Conservation (phyloP, 1,140 invertebrate species). For the Cheumatopsyche charites region DNA sequence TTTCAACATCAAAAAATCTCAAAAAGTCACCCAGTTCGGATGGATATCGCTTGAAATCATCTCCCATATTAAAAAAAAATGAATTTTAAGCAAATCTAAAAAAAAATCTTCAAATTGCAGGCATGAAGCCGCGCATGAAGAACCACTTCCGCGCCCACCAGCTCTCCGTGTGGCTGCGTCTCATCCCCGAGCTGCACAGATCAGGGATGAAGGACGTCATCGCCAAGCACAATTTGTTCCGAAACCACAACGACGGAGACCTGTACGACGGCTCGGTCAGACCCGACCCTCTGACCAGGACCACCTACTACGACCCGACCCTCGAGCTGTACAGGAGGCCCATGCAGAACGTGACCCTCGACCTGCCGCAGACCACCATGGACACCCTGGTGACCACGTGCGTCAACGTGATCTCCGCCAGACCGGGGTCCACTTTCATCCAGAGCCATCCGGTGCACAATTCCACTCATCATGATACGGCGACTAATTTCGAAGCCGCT, state of each 20-base stretch:
- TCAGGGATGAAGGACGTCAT: conserved; percentile 87
- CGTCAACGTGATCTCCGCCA: conserved; percentile 63
- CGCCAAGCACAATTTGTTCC: conserved; percentile 81
- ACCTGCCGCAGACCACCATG: conserved; percentile 63
- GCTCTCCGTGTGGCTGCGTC: conserved; percentile 89
- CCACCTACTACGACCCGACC: conserved; percentile 62
- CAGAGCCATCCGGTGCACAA: conserved; percentile 58
- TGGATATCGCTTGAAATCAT: no score
- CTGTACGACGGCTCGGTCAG: conserved; percentile 82
- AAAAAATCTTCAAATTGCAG: no score
- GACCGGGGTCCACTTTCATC: conserved; percentile 58
- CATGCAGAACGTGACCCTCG: conserved; percentile 62
- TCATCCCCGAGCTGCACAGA: conserved; percentile 90
- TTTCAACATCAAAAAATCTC: no score
- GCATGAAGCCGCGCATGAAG: conserved; percentile 87
- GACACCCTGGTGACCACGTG: conserved; percentile 66
- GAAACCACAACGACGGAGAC: conserved; percentile 79
- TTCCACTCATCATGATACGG: conserved; percentile 67
- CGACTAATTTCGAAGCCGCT: conserved; percentile 76
- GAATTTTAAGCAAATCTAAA: no score
- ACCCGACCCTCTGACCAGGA: conserved; percentile 74
- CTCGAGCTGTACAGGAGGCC: conserved; percentile 65
- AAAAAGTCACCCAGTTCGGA: no score
- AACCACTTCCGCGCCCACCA: conserved; percentile 94
- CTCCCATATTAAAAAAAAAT: no score